Evolutionary conservation across 2,797 vertebrate genomes (phyloP), one percentile per base, ranked within the genome.

Genomic region (Cynodonichthys magdalenae): DNA sequence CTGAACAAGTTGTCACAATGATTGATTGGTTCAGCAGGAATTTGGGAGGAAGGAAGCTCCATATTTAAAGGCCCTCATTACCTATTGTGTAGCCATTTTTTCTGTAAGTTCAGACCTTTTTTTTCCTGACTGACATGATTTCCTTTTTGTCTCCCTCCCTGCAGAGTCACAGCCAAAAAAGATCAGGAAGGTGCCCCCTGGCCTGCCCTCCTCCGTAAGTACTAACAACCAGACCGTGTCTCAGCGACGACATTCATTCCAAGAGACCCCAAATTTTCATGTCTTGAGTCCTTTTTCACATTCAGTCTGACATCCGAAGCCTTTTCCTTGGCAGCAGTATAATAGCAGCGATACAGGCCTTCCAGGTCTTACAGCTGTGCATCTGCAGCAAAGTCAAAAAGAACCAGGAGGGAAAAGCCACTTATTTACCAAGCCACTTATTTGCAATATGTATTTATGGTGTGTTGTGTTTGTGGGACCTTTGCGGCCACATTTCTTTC

Each of bases 151-250:
- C 36, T 64, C 49, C 44, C 55, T 81, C 17, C 34, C 28, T 53
- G 72, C 87, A 96, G 97, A 98, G 71, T 65, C 94, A 0, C 96
- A 96, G 74, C 95, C 97, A 65, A 99, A 98, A 89, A 99, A 99
- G 93, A 96, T 98, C 87, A 93, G 97, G 82, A 99, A 99, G 91
- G 94, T 98, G 77, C 97, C 97, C n/a, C 95, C 95, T 20, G 97
- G 97, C 81, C 94, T 99, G 71, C 97, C 97, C 6, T 96, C 97
- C 61, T 98, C 96, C 58, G 97, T 99, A 86, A 96, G 92, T 90
- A 73, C 48, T 51, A 63, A 44, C 69, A 65, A 77, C 60, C 54
- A 60, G 27, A 76, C 61, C 61, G 6, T 57, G 58, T 69, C 66
- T 63, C 48, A 31, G 56, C 28, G 39, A 44, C 34, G 60, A 36